A percentile compares a stretch with the other conserved stretches of the same genome.
Conservation (phyloP, 2,888 invertebrate species). For the Drymonia ruficornis region DNA sequence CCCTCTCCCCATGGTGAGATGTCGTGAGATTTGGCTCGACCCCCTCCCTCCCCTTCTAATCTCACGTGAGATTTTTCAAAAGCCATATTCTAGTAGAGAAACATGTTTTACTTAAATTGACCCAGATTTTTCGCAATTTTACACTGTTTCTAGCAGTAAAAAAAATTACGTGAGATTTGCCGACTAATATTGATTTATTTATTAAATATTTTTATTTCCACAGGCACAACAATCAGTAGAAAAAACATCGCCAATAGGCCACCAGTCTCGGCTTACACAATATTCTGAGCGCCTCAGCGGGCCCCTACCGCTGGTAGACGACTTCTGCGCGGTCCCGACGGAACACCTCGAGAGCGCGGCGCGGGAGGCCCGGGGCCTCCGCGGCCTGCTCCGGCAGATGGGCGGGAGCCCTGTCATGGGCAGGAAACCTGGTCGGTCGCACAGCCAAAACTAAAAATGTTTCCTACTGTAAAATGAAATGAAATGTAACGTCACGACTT, state of each 20-base stretch:
- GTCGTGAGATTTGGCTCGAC: too few relatives aligned
- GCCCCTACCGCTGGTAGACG: conserved; percentile 93
- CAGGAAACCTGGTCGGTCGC: conserved; percentile 85
- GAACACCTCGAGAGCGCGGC: conserved; percentile 87
- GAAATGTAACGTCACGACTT: too few relatives aligned
- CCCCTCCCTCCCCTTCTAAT: too few relatives aligned
- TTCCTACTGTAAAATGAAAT: too few relatives aligned
- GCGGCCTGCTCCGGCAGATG: conserved; percentile 92
- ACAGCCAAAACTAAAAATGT: conserved; percentile 82
- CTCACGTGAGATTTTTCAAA: too few relatives aligned
- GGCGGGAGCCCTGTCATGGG: conserved; percentile 93
- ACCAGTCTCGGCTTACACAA: conserved; percentile 87
- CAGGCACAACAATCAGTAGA: conserved; percentile 53
- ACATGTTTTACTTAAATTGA: too few relatives aligned
- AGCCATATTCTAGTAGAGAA: too few relatives aligned
- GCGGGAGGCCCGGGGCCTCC: conserved; percentile 90
- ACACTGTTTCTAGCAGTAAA: too few relatives aligned
- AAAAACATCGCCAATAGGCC: conserved; percentile 81
- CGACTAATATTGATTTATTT: too few relatives aligned
- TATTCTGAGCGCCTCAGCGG: conserved; percentile 83
- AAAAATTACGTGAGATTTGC: too few relatives aligned
- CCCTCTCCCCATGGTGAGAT: too few relatives aligned
- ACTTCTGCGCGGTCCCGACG: conserved; percentile 95
- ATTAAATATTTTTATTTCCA: not conserved
- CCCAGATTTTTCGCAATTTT: too few relatives aligned